Evolutionary conservation across 35 echinoderm and acorn worm genomes (phyloP).

Genomic region (Hemicentrotus pulcherrimus): DNA sequence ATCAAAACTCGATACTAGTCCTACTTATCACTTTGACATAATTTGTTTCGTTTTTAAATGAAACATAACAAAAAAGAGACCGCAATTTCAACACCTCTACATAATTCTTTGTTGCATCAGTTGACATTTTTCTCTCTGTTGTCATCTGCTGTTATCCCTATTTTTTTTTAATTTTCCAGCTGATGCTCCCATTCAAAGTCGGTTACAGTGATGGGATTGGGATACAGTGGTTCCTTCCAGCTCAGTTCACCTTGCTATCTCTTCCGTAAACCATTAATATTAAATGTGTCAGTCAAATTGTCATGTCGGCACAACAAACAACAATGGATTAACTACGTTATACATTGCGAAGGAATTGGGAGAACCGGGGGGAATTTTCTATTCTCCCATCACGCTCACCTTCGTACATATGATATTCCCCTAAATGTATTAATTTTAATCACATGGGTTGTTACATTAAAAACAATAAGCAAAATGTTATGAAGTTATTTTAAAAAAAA

Average conservation of each 20-base stretch:
- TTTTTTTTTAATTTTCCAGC: background rate
- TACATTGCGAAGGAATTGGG: background rate
- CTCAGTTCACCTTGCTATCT: background rate
- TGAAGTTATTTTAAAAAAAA: too few relatives aligned
- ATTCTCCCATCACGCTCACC: too few relatives aligned
- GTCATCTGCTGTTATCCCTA: background rate
- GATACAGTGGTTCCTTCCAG: conserved; percentile 30
- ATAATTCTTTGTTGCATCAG: background rate
- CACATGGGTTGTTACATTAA: too few relatives aligned
- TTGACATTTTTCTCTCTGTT: background rate
- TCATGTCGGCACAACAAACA: conserved; percentile 4
- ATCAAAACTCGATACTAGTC: background rate
- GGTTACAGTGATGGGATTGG: conserved; percentile 20
- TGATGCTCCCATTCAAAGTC: conserved; percentile 2
- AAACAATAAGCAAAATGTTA: too few relatives aligned
- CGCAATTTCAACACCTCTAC: background rate
- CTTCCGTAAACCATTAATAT: conserved; percentile 35
- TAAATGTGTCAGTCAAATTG: conserved; percentile 35
- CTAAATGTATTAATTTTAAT: too few relatives aligned
- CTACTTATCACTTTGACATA: background rate
- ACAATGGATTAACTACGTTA: background rate
- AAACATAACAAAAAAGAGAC: background rate
- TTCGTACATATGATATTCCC: too few relatives aligned
- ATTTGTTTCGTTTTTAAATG: conserved; percentile 13
- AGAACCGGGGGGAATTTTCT: background rate